A percentile compares a stretch with the other conserved stretches of the same genome.
Conservation (phyloP, 2,797 vertebrate species). For the Rhinophrynus dorsalis region DNA sequence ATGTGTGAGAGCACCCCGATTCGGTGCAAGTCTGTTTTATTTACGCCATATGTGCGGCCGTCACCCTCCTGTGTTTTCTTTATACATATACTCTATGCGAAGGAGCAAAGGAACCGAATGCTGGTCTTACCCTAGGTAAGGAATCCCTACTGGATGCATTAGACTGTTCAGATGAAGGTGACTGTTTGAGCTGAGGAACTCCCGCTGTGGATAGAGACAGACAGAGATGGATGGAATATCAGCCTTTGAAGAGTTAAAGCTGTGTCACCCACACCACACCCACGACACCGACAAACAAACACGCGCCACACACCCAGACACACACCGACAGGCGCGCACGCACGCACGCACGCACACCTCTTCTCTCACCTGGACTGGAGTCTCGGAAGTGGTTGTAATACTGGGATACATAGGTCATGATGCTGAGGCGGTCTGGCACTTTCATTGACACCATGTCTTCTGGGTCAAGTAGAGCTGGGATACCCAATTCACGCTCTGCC, state of each 20-base stretch:
- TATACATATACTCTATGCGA: too few species aligned
- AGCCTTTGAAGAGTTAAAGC: too few species aligned
- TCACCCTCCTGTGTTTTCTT: too few species aligned
- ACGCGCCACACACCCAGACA: too few species aligned
- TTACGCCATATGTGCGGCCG: too few species aligned
- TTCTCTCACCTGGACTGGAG: conserved; percentile 66
- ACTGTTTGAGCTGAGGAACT: conserved; percentile 19
- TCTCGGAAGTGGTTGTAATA: conserved; percentile 92
- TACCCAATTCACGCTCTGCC: conserved; percentile 90
- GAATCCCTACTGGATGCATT: neutral
- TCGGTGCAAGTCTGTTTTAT: too few species aligned
- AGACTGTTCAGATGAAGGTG: neutral
- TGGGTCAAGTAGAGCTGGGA: conserved; percentile 92
- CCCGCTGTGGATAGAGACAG: neutral
- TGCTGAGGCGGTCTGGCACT: conserved; percentile 91
- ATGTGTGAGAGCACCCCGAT: too few species aligned
- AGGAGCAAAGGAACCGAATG: too few species aligned
- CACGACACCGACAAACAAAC: too few species aligned
- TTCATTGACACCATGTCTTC: conserved; percentile 97
- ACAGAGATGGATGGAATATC: neutral
- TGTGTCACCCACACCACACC: too few species aligned
- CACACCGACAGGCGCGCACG: too few species aligned
- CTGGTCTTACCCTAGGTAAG: conserved; percentile 6
- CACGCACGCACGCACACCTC: too few species aligned
- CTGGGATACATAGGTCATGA: conserved; percentile 97